Evolutionary conservation across 2,113 vertebrate species (phyloP).

Genomic region (Lethenteron camtschaticum): DNA sequence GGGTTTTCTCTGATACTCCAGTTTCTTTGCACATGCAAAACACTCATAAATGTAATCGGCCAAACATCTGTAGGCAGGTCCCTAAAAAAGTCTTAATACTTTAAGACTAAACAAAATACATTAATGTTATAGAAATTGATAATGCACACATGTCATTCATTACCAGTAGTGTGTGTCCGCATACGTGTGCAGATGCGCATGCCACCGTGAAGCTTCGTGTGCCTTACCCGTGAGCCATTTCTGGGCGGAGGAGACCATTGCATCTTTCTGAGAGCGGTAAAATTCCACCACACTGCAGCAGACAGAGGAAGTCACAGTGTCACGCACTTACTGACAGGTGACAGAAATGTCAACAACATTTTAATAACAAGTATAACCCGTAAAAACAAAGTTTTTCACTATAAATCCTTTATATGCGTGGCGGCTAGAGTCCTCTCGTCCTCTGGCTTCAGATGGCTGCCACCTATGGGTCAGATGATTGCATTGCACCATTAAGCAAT

Average conservation of each 20-base stretch:
- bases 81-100: neutral
- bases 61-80: no score
- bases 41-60: neutral
- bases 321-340: no score
- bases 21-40: neutral
- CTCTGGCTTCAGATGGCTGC: no score
- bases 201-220: no score
- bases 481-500: no score
- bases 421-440: no score
- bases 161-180: neutral
- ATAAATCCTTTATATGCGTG: no score
- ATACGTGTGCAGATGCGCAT: conserved; percentile 7
- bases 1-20: no score
- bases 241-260: conserved; percentile 52
- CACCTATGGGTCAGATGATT: no score
- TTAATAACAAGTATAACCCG: no score
- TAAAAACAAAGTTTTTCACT: no score
- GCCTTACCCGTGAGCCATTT: conserved; percentile 63
- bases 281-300: conserved; percentile 47
- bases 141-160: neutral
- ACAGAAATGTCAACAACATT: no score
- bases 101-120: conserved; percentile 1
- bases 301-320: conserved; percentile 8
- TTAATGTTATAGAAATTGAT: neutral
- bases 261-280: conserved; percentile 49